A percentile compares a stretch with the other conserved stretches of the same genome.
Conservation (phyloP, 2,113 vertebrate species). For the Menidia beryllina region DNA sequence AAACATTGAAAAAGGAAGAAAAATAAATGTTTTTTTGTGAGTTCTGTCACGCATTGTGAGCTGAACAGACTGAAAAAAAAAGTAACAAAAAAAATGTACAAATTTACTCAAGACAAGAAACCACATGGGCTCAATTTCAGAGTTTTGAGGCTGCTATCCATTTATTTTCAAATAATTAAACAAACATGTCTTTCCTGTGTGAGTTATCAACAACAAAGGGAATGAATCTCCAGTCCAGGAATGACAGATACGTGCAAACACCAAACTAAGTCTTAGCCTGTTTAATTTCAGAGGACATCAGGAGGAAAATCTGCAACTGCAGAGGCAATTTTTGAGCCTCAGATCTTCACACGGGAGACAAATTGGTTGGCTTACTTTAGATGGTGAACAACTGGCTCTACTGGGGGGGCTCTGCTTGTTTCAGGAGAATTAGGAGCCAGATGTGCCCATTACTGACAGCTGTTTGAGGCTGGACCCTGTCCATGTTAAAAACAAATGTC, state of each 20-base stretch:
- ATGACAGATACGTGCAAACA: conserved; percentile 22
- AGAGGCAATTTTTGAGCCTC: conserved; percentile 30
- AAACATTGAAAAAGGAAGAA: no score
- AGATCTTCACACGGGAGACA: conserved; percentile 36
- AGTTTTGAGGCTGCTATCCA: conserved; percentile 29
- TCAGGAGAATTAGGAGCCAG: conserved; percentile 47
- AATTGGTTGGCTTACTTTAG: conserved; percentile 52
- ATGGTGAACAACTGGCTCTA: conserved; percentile 21
- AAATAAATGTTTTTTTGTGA: no score
- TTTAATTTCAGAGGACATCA: conserved; percentile 11
- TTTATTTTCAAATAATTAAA: conserved; percentile 33
- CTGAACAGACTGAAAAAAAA: conserved; percentile 14
- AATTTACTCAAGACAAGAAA: conserved; percentile 13
- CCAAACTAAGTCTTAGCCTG: background rate
- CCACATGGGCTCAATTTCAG: conserved; percentile 17
- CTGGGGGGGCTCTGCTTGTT: conserved; percentile 27
- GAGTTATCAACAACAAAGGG: conserved; percentile 28
- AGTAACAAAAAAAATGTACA: conserved; percentile 24
- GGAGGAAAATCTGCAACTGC: conserved; percentile 19
- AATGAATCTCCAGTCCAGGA: conserved; percentile 13
- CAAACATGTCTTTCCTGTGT: conserved; percentile 28
- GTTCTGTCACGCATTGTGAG: conserved; percentile 40
- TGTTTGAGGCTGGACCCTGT: conserved; percentile 37
- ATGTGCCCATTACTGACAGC: conserved; percentile 51
- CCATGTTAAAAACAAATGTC: conserved; percentile 42